These are phyloP conservation scores for Trichomalopsis sarcophagae DNA, from an alignment of 1,140 invertebrate species.

Conservation along the genomic window DNA sequence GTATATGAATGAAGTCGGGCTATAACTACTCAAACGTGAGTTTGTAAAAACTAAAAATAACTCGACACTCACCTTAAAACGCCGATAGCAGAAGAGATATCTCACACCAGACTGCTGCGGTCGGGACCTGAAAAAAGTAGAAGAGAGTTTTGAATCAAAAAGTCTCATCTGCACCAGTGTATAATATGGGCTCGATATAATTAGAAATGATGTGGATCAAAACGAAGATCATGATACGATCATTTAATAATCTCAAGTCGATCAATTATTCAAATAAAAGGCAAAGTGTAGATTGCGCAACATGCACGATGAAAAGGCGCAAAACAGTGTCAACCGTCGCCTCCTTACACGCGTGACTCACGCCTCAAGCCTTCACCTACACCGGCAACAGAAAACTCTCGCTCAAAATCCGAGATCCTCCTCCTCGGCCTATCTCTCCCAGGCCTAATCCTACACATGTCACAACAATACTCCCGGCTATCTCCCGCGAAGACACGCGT, in stretches of 20 bases:
- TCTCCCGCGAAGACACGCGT: neutral
- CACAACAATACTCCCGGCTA: neutral
- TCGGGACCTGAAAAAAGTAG: neutral
- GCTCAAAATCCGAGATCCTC: neutral
- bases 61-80: constrained; percentile 19
- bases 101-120: neutral
- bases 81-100: constrained; percentile 4
- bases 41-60: constrained; percentile 12
- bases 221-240: no score
- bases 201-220: neutral
- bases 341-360: neutral
- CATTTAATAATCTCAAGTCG: no score
- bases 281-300: no score
- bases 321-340: no score
- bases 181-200: neutral
- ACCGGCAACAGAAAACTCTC: neutral
- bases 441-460: neutral
- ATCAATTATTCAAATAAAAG: no score
- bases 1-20: neutral
- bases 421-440: neutral
- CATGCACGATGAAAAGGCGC: neutral
- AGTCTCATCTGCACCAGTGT: neutral
- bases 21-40: neutral
- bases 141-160: neutral
- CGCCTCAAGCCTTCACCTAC: neutral